A percentile compares a stretch with the other conserved stretches of the same genome.
These are phyloP conservation scores for Calosoma granatense DNA, from an alignment of 1,140 invertebrate genomes.

Conservation along the genomic window DNA sequence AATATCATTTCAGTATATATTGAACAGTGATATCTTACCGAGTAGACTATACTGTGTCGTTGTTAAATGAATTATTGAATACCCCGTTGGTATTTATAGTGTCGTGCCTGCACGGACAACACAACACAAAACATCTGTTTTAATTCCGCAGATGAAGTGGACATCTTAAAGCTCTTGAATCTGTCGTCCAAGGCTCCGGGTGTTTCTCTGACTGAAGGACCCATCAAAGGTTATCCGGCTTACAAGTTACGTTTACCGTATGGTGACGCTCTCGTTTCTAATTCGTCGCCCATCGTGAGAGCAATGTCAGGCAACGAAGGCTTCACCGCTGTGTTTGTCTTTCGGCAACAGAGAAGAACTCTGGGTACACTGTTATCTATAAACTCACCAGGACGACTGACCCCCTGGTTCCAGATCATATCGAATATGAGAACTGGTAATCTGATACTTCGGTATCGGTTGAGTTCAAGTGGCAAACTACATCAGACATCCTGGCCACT, in stretches of 20 bases:
- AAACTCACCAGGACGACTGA: slow-evolving; percentile 36
- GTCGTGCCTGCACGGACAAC: too few relatives aligned
- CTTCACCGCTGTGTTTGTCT: slow-evolving; percentile 34
- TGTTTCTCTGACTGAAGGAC: slow-evolving; percentile 33
- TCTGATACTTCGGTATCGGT: slow-evolving; percentile 30
- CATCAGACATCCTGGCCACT: slow-evolving; percentile 31
- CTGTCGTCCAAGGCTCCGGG: slow-evolving; percentile 33
- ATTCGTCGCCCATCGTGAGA: slow-evolving; percentile 24
- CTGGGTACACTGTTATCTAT: slow-evolving; percentile 36
- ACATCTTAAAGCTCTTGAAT: slow-evolving; percentile 36
- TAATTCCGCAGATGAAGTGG: slow-evolving; percentile 30
- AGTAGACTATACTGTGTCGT: too few relatives aligned
- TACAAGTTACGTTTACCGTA: slow-evolving; percentile 37
- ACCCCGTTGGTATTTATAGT: too few relatives aligned
- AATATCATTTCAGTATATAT: too few relatives aligned
- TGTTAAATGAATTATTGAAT: too few relatives aligned
- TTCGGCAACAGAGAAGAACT: slow-evolving; percentile 36
- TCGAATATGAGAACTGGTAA: slow-evolving; percentile 32
- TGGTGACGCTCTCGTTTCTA: slow-evolving; percentile 32
- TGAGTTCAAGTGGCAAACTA: slow-evolving; percentile 25
- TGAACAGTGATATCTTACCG: too few relatives aligned
- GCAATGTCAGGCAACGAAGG: slow-evolving; percentile 27
- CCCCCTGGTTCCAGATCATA: slow-evolving; percentile 36
- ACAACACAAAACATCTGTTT: not conserved
- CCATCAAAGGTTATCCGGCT: slow-evolving; percentile 32